Evolutionary conservation across 2,113 vertebrate species (phyloP).

Genomic region (Neomonachus schauinslandi): DNA sequence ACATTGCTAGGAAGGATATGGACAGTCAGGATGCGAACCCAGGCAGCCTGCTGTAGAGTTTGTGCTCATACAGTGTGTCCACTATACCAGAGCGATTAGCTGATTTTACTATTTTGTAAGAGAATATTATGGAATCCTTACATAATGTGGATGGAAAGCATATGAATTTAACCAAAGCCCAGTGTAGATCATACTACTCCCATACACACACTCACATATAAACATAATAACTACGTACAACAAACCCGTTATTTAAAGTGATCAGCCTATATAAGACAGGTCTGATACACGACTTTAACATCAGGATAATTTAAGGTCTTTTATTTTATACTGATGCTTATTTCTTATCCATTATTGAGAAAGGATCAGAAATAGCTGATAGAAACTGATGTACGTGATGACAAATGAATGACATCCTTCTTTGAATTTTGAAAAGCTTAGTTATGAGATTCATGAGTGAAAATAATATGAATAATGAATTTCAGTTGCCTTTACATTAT

Average conservation of each 20-base stretch:
- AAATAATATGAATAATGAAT: background rate
- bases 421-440: background rate
- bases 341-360: background rate
- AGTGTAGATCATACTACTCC: background rate
- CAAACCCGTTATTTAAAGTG: background rate
- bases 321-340: background rate
- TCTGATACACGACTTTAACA: background rate
- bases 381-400: background rate
- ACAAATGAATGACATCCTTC: background rate
- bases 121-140: background rate
- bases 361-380: constrained; percentile 9
- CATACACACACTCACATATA: no score
- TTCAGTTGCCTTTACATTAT: background rate
- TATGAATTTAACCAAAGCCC: background rate
- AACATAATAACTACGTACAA: background rate
- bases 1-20: background rate
- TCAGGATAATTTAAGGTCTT: background rate
- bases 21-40: background rate
- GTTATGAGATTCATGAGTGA: background rate
- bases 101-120: background rate
- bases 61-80: background rate
- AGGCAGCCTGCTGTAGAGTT: background rate
- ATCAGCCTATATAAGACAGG: background rate
- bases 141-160: background rate
- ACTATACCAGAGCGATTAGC: background rate